Evolutionary conservation across 2,113 vertebrate species (phyloP), one percentile per base, ranked within the genome.

Genomic region (Tenrec ecaudatus): DNA sequence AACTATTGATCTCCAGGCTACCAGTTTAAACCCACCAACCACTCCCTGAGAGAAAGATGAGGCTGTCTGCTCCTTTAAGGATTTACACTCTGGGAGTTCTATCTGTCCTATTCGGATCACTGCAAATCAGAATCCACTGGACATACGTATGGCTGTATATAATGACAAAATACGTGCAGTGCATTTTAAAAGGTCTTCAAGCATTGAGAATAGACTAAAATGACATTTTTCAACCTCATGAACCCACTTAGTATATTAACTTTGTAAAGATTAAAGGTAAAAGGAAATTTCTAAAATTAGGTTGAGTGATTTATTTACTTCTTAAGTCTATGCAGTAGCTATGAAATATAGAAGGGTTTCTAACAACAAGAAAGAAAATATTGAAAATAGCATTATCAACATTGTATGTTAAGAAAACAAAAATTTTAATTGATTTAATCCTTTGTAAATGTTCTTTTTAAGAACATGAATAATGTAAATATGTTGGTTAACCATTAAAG

Each of bases 401-500:
- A 60, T 95, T 76, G 47, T 33, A 64, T 85, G 53, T 78, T 93
- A 81, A 81, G 77, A 95, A 94, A 96, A 79, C 94, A 95, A 96
- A 77, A 89, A 86, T 89, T 76, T 93, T 87, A 75, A 58, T 90
- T 89, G 86, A 89, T 91, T 92, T 77, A 81, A 95, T 69, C 94
- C 79, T 91, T 91, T 76, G 58, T 94, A 90, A 80, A 73, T 86
- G 79, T 68, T 68, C 66, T n/a, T 68, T 68, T 31, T 29, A 68
- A 68, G 14, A 68, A 27, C 23, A 25, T 60, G 90, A 20, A 73
- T 81, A 91, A 92, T 85, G 75, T 91, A 96, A 95, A 88, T n/a
- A 90, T 85, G 14, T 86, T 47, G 57, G 95, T 95, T 97, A 97
- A 96, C 94, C 85, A 93, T 95, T 97, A 94, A 58, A 85, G 53